Base-by-base conservation (phyloP, 2,888 invertebrate genomes). In the Synergus umbraculus region DNA sequence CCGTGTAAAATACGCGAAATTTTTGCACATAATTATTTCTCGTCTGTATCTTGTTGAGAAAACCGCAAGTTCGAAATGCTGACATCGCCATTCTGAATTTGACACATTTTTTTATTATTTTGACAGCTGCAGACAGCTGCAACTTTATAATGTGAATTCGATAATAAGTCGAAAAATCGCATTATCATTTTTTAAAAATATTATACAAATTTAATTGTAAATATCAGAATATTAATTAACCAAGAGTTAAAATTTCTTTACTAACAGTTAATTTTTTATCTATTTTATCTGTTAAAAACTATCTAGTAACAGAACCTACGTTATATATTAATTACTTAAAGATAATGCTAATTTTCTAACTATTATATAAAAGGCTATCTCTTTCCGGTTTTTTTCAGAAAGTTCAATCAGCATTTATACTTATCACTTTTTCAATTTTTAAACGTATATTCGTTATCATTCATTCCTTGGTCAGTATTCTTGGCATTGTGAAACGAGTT, bases 391-490 rank as follows among this genome's bases (percentile, higher is more conserved):
- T 37, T 37, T 37, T 37, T 29, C 29, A 5, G 37, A 37, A 37
- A 5, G 37, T 0, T 37, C 29, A 29, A 37, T 4, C 37, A 37
- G 37, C 37, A 37, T 37, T 37, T 37, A 37, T 37, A 37, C 37
- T 37, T 37, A 37, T 37, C 37, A 0, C 37, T 7, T 54, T 3
- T 8, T n/a, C n/a, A 54, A 8, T n/a, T 18, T 2, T 8, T 1
- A n/a, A 54, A 9, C 15, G 18, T 64, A 54, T 54, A 54, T 54
- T 60, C 10, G 13, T 77, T 65, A 64, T 54, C 65, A 13, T 37
- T 37, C 49, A 13, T 37, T 37, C 37, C n/a, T 22, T 65, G 43
- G n/a, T 49, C 77, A 65, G 76, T 76, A 76, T 18, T 5, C n/a
- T 65, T 65, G 12, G 22, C 7, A 13, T 64, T 43, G 63, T 65